These are phyloP conservation scores for Tyrannus savana DNA, from an alignment of 2,113 vertebrate species.

Conservation along the genomic window DNA sequence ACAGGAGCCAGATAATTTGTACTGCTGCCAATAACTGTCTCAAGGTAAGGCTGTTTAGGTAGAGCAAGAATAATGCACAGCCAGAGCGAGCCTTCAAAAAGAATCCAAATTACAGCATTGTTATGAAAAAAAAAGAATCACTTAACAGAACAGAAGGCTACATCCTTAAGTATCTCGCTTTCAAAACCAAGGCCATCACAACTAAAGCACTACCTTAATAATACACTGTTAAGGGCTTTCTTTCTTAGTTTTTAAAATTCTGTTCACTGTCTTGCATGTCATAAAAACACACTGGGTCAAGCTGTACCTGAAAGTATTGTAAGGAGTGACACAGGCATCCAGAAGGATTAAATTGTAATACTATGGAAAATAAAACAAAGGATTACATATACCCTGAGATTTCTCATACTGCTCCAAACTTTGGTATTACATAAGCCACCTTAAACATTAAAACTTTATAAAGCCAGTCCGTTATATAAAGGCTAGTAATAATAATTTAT, in stretches of 20 bases:
- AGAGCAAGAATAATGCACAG: background rate
- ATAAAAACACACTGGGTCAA: background rate
- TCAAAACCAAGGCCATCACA: background rate
- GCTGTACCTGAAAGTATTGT: background rate
- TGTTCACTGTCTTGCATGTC: background rate
- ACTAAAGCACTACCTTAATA: background rate
- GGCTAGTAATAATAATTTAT: background rate
- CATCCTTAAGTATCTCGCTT: background rate
- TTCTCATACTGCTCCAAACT: background rate
- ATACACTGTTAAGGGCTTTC: background rate
- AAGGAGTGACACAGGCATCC: background rate
- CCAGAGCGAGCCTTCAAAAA: background rate
- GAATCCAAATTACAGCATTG: background rate
- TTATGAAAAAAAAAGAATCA: background rate
- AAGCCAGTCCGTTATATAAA: background rate
- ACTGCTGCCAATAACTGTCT: slow-evolving; percentile 43
- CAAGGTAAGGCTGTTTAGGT: slow-evolving; percentile 21
- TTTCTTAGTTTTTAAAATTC: background rate
- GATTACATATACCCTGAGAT: background rate
- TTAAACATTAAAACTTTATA: background rate
- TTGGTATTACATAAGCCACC: background rate
- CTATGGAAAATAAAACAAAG: background rate
- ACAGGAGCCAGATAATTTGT: slow-evolving; percentile 29
- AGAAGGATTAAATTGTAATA: background rate
- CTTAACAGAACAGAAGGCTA: background rate